Base-by-base conservation (phyloP, 1,140 invertebrate species). In the Lethocerus indicus region DNA sequence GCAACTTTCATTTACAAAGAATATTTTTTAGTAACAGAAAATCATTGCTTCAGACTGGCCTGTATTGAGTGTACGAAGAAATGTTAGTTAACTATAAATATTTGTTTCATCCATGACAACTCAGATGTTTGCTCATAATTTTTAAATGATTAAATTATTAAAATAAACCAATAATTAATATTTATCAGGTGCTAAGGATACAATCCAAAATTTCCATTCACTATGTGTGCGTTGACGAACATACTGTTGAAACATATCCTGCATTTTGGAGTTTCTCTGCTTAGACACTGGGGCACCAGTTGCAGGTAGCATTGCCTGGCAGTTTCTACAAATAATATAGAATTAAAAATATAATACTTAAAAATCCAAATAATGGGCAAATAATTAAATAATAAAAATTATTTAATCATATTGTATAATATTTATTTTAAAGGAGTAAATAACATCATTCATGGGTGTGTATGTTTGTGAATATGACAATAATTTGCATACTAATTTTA, bases 121-220 rank as follows among this genome's bases (percentile, higher is more conserved):
- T 13, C 13, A 12, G 13, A 40, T 40, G 39, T 40, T 40, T 9
- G 7, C 5, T 12, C 14, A 18, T 26, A 25, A 14, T 23, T 25
- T 26, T 2, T 45, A 3, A 45, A 45, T 3, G 14, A 24, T n/a
- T 13, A 44, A 9, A 9, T 7, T 6, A 14, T 24, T 24, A 28
- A 3, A 3, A 12, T 26, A 46, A 48, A 58, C 64, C 63, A 64
- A 64, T 67, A 52, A 26, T 36, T 52, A 42, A 45, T 57, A 67
- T n/a, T n/a, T n/a, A n/a, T n/a, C n/a, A n/a, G n/a, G n/a, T n/a
- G n/a, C n/a, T n/a, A 72, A 74, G 72, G 71, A 79, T 89, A 94
- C 90, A 74, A 97, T 90, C 88, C 89, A 96, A 71, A 94, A 97
- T 70, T 94, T 96, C 91, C 92, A 96, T 68, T 95, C 92, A 61